Base-by-base conservation (phyloP, 2,888 invertebrate species). In the Lochmaea capreae region DNA sequence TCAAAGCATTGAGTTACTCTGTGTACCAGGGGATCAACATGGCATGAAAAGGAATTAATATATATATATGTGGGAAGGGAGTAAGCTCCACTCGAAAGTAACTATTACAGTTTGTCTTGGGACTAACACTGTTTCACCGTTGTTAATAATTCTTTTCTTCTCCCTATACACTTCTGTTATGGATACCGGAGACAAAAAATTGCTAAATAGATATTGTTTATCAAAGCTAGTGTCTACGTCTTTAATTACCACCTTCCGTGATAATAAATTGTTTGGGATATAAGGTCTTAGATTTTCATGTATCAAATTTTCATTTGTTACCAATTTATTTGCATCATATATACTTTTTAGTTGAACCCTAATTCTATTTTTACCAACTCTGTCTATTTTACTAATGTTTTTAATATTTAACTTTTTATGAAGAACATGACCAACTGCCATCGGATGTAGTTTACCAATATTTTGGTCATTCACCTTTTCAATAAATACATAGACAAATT, bases 51-150 rank as follows among this genome's bases (percentile, higher is more conserved):
- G 5, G 18, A 58, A 22, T 58, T 58, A 22, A n/a, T n/a, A n/a
- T n/a, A 58, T 58, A 12, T 16, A 58, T 11, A 58, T 58, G 12
- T 22, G 6, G 8, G 58, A 22, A 6, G 58, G 58, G 6, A 58
- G 26, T 22, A 22, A 22, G 12, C 18, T 54, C 12, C 16, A 3
- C 14, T 54, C 54, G 12, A 54, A 54, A 11, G 54, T 54, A 14
- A 54, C 54, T 11, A 58, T 58, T 22, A 58, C 58, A 4, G 58
- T 22, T 58, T 58, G 58, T 58, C 58, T 58, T 11, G 58, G 58
- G 6, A 58, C 58, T 12, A 58, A 58, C 6, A 58, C 22, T 58
- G 58, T 58, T 22, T 58, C 43, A 43, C 26, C 26, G 26, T 26
- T 26, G 4, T 14, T 57, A 14, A 57, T 9, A 9, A 57, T 57